Evolutionary conservation across 92 coral and sea anemone species (phyloP), one percentile per base, ranked within the genome.

Genomic region (Porites rus): DNA sequence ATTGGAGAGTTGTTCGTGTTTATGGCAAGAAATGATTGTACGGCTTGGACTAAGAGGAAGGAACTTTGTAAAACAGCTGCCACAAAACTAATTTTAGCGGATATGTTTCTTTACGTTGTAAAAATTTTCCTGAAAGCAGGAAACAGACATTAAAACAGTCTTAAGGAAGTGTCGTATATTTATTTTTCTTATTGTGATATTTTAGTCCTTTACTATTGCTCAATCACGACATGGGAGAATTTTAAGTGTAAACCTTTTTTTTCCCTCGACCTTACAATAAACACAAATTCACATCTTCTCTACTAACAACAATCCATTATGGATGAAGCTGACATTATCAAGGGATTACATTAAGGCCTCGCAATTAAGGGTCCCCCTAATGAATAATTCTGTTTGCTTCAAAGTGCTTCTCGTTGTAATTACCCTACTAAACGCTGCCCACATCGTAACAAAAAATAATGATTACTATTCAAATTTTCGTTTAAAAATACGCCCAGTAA

Each of bases 1-100:
- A 94, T 94, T 94, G 95, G 89, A 92, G 92, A 90, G 91, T 85
- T 94, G 92, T 93, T 87, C 94, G 86, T 90, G 92, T 80, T 88
- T 92, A 81, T 66, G 88, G 70, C 75, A 59, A 84, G 25, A 66
- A 85, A 85, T 76, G 66, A 85, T 85, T 85, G 88, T 85, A 70
- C 60, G 83, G 73, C 43, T 83, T 83, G 72, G 51, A 63, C 69
- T 63, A 73, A 76, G 52, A 83, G 80, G 60, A 83, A 62, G 20
- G 51, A 75, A 83, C n/a, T 73, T 83, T 46, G 10, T 22, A 14
- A 18, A 25, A 31, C 83, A 76, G 82, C 88, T 85, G 88, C 11
- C 66, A 25, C 76, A 22, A 64, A n/a, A 13, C 79, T 43, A 46
- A 70, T 71, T 82, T 82, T 10, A 60, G 72, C 72, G 79, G 68